A percentile compares a stretch with the other conserved stretches of the same genome.
phyloP scores from a whole-genome alignment of 2,888 invertebrate genomes.

The Pyralis farinalis region DNA sequence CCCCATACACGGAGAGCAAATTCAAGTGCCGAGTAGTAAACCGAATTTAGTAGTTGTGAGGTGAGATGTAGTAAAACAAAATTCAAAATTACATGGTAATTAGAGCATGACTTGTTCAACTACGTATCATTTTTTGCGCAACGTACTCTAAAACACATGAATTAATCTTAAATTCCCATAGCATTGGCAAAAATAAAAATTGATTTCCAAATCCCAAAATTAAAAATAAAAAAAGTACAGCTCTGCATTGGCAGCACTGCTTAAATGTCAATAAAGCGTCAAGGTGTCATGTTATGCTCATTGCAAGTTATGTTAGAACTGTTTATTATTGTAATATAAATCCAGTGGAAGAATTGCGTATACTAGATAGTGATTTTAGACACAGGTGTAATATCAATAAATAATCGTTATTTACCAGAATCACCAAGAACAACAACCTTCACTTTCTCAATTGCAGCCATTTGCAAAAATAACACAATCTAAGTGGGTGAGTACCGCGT shows the following conservation, averaged over 20 bases:
- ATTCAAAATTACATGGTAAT: no score
- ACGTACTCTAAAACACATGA: no score
- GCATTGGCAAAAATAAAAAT: no score
- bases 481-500: constrained; percentile 37
- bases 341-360: background rate
- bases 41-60: no score
- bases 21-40: no score
- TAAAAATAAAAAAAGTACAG: no score
- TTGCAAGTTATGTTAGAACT: constrained; percentile 33
- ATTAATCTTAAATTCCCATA: no score
- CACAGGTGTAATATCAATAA: constrained; percentile 30
- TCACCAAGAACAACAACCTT: constrained; percentile 96
- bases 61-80: no score
- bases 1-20: no score
- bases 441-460: constrained; percentile 94
- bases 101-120: no score
- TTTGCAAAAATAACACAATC: constrained; percentile 50
- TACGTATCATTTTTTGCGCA: no score
- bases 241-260: background rate
- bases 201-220: no score
- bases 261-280: constrained; percentile 32
- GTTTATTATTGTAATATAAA: constrained; percentile 1
- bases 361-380: constrained; percentile 23
- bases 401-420: constrained; percentile 83
- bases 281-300: constrained; percentile 58